Evolutionary conservation across 2,113 vertebrate species (phyloP), one percentile per base, ranked within the genome.

Genomic region (Accipiter virgatus): DNA sequence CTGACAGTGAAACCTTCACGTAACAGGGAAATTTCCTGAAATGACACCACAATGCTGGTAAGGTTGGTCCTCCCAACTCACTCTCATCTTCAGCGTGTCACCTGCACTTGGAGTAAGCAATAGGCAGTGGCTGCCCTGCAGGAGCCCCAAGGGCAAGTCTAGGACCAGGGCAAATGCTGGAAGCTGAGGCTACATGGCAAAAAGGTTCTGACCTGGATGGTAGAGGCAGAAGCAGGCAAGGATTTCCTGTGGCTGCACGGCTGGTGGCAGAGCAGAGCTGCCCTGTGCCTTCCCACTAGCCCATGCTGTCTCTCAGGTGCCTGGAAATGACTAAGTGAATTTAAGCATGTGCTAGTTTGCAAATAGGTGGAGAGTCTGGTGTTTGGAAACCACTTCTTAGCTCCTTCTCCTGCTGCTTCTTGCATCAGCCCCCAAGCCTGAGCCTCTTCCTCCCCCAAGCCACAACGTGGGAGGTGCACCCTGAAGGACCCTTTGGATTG

Each of bases 241-340:
- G 43, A 27, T 34, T 32, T 52, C 34, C 32, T 4, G 6, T 5
- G 21, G 58, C 36, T 2, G 0, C 42, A 19, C 0, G 0, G 47
- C 45, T 62, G 47, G 77, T 16, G 20, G 77, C 53, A 48, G n/a
- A 36, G 20, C 34, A 43, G 61, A 53, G 25, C 70, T 81, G 67
- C 45, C 34, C 53, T 22, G 20, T 40, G 40, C 61, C 47, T 47
- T 23, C 40, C 47, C 61, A 13, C 19, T 21, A 48, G 40, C 34
- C 40, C 16, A 3, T 6, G 9, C 12, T 48, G 18, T 21, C 34
- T 40, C 23, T 31, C 40, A 25, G 62, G 47, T 62, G 26, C 22
- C 55, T 92, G 83, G 47, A 56, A 75, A 43, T 23, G 52, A 53
- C 45, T 47, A 13, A 3, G 7, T 45, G 56, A 52, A 38, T 52